A percentile compares a stretch with the other conserved stretches of the same genome.
Evolutionary conservation across 2,888 invertebrate species (phyloP).

Genomic region (Marronus borbonicus): DNA sequence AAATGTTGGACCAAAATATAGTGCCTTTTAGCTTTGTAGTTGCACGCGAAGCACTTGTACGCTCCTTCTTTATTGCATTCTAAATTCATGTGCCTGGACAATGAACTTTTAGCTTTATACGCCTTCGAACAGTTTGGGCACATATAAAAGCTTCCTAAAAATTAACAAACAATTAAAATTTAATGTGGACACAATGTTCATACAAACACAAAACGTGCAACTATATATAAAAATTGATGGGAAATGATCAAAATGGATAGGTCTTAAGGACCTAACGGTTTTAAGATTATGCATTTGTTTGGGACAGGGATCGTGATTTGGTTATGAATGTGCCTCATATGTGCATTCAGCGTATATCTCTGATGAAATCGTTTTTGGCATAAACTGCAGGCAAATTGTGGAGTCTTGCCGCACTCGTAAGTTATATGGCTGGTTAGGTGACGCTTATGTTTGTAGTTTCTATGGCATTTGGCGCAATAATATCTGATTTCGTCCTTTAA

Average conservation of each 20-base stretch:
- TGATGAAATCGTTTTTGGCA: constrained; percentile 48
- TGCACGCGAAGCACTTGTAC: constrained; percentile 52
- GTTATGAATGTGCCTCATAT: constrained; percentile 42
- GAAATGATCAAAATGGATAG: not conserved
- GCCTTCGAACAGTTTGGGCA: constrained; percentile 59
- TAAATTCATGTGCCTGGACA: constrained; percentile 77
- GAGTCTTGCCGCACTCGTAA: constrained; percentile 53
- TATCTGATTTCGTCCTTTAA: constrained; percentile 32
- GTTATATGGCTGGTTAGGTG: constrained; percentile 50
- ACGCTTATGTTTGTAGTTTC: constrained; percentile 49
- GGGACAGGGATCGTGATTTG: not conserved
- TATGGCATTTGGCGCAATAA: constrained; percentile 42
- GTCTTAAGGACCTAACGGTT: constrained; percentile 7
- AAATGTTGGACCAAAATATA: constrained; percentile 52
- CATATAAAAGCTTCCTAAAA: constrained; percentile 42
- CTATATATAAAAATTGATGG: constrained; percentile 20
- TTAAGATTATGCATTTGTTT: constrained; percentile 18
- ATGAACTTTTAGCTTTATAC: constrained; percentile 75
- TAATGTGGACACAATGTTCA: constrained; percentile 5
- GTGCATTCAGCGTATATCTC: constrained; percentile 47
- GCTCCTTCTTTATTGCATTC: constrained; percentile 71
- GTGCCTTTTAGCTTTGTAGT: constrained; percentile 53
- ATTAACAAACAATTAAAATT: constrained; percentile 34
- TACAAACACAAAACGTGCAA: constrained; percentile 47
- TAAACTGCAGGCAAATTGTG: constrained; percentile 49